These are phyloP conservation scores for Cosmia trapezina DNA, from an alignment of 2,888 invertebrate genomes.

Conservation along the genomic window DNA sequence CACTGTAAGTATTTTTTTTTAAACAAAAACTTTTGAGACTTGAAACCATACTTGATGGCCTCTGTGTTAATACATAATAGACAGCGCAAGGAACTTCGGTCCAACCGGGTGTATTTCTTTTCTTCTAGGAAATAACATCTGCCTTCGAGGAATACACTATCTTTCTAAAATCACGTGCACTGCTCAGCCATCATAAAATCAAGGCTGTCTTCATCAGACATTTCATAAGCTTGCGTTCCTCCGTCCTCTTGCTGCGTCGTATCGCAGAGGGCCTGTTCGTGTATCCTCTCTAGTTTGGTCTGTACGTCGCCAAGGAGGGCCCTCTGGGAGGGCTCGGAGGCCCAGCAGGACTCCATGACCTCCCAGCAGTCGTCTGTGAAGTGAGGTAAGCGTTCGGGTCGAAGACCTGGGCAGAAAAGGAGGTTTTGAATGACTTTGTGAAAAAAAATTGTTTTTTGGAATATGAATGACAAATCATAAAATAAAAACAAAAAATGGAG, in stretches of 20 bases:
- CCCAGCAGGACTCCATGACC: constrained; percentile 96
- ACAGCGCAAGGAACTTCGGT: too few species aligned
- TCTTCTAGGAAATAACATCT: neutral
- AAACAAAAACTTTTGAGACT: too few species aligned
- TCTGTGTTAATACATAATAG: too few species aligned
- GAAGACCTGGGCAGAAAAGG: constrained; percentile 90
- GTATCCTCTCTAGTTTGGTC: constrained; percentile 91
- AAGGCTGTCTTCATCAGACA: constrained; percentile 73
- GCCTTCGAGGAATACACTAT: too few species aligned
- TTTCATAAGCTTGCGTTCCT: constrained; percentile 40
- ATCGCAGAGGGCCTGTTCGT: constrained; percentile 64
- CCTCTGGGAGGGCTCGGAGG: constrained; percentile 92
- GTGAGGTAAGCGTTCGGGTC: constrained; percentile 94
- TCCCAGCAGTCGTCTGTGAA: constrained; percentile 95
- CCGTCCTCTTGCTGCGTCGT: constrained; percentile 34
- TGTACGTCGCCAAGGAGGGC: constrained; percentile 95
- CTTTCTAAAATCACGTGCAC: neutral
- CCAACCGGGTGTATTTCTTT: neutral
- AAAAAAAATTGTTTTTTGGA: neutral
- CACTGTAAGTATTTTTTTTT: too few species aligned
- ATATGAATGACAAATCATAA: neutral
- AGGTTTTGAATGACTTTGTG: neutral
- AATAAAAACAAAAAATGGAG: too few species aligned
- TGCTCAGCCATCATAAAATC: constrained; percentile 60
- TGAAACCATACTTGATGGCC: too few species aligned